phyloP scores from a whole-genome alignment of 2,888 invertebrate genomes.

The Prostheceraeus crozeri region DNA sequence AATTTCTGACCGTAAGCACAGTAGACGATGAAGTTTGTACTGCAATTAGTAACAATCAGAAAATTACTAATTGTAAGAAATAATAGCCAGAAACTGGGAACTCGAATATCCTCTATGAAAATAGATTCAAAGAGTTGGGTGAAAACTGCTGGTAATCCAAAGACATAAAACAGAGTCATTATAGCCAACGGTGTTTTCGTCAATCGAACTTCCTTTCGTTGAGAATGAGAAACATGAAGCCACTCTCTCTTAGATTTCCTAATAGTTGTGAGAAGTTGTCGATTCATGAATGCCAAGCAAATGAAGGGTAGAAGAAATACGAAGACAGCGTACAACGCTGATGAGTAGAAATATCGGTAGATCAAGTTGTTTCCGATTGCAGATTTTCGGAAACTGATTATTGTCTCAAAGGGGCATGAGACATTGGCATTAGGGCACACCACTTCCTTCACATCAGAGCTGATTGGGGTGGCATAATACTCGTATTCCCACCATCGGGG shows the following conservation, averaged over 20 bases:
- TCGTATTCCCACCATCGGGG: slow-evolving; percentile 43
- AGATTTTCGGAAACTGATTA: slow-evolving; percentile 39
- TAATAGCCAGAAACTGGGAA: slow-evolving; percentile 16
- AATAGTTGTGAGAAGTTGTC: slow-evolving; percentile 42
- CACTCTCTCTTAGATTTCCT: slow-evolving; percentile 42
- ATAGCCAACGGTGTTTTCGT: slow-evolving; percentile 44
- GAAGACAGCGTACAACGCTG: slow-evolving; percentile 42
- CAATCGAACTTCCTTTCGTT: slow-evolving; percentile 43
- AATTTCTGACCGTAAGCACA: slow-evolving; percentile 91
- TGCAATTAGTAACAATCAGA: slow-evolving; percentile 84
- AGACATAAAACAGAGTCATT: slow-evolving; percentile 44
- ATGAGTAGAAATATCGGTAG: slow-evolving; percentile 43
- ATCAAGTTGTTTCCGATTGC: slow-evolving; percentile 40
- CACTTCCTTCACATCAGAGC: not conserved
- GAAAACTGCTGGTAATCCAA: slow-evolving; percentile 43
- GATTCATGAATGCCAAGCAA: slow-evolving; percentile 42
- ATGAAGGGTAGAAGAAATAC: slow-evolving; percentile 44
- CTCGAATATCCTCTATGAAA: slow-evolving; percentile 1
- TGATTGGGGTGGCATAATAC: too few relatives aligned
- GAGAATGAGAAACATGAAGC: slow-evolving; percentile 41
- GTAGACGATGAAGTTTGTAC: slow-evolving; percentile 89
- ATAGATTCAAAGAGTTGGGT: slow-evolving; percentile 44
- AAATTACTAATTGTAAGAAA: slow-evolving; percentile 65
- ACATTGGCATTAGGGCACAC: not conserved
- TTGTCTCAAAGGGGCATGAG: slow-evolving; percentile 20